Percentiles rank a stretch among this genome's conserved stretches.
Evolutionary conservation across 2,888 invertebrate genomes (phyloP).

Genomic region (Steinernema hermaphroditum): DNA sequence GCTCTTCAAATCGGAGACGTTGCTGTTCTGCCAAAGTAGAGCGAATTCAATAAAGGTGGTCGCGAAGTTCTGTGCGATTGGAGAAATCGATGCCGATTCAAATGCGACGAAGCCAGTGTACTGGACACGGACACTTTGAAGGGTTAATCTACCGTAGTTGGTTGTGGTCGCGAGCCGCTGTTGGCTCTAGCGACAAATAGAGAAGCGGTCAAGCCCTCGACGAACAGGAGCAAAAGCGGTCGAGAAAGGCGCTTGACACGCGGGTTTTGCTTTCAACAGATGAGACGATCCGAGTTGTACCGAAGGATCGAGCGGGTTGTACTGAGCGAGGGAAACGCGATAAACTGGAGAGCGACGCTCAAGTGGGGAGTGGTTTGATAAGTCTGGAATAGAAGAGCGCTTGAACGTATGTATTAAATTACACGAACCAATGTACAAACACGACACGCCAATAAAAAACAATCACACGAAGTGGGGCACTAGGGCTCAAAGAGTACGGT

Average conservation of each 20-base stretch:
- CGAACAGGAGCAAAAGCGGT: conserved; percentile 1
- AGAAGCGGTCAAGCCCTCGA: conserved; percentile 8
- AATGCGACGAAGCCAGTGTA: conserved; percentile 29
- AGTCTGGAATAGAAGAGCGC: too few relatives aligned
- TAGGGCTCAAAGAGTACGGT: too few relatives aligned
- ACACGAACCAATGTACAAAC: too few relatives aligned
- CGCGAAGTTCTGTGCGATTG: conserved; percentile 40
- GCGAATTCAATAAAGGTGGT: conserved; percentile 37
- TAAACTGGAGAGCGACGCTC: too few relatives aligned
- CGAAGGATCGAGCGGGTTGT: too few relatives aligned
- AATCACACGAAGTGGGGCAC: too few relatives aligned
- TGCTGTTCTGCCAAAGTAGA: conserved; percentile 3
- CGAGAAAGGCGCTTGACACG: conserved; percentile 5
- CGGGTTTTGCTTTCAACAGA: neutral
- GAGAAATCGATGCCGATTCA: conserved; percentile 38
- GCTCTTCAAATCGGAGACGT: neutral
- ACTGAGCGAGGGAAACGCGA: too few relatives aligned
- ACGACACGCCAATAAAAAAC: too few relatives aligned
- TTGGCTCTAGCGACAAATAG: conserved; percentile 10
- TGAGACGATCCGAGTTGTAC: too few relatives aligned
- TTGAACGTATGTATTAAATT: too few relatives aligned
- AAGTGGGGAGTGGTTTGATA: too few relatives aligned
- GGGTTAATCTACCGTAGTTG: conserved; percentile 3
- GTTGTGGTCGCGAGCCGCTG: conserved; percentile 23
- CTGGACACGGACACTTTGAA: conserved; percentile 26